Evolutionary conservation across 2,888 invertebrate species (phyloP).

Genomic region (Dione vanillae): DNA sequence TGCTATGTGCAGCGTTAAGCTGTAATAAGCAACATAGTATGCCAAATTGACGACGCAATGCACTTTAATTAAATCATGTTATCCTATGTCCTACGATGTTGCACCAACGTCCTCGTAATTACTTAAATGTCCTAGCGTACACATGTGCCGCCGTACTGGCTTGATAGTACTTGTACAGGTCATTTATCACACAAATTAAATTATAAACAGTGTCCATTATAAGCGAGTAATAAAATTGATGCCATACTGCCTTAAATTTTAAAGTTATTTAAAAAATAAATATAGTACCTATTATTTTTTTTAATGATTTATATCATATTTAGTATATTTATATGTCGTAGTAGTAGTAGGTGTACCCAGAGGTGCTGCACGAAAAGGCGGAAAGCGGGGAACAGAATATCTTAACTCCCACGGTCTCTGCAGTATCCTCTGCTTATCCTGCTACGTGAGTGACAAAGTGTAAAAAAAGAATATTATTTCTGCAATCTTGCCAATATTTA

Average conservation of each 20-base stretch:
- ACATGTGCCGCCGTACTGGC: slow-evolving; percentile 7
- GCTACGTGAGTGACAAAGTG: too few relatives aligned
- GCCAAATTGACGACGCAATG: neutral
- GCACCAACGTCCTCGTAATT: slow-evolving; percentile 13
- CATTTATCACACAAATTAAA: slow-evolving; percentile 29
- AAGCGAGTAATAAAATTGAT: neutral
- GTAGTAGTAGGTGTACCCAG: too few relatives aligned
- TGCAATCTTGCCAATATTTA: too few relatives aligned
- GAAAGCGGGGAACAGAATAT: too few relatives aligned
- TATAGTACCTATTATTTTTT: neutral
- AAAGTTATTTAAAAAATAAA: neutral
- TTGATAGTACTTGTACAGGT: slow-evolving; percentile 23
- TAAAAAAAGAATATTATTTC: too few relatives aligned
- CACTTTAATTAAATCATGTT: slow-evolving; percentile 30
- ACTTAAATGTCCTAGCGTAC: slow-evolving; percentile 15
- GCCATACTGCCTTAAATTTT: neutral
- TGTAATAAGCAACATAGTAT: neutral
- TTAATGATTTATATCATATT: neutral
- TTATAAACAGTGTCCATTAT: neutral
- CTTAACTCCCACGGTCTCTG: too few relatives aligned
- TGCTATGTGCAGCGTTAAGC: too few relatives aligned
- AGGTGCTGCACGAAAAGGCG: too few relatives aligned
- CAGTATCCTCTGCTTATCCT: too few relatives aligned
- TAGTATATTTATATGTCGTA: too few relatives aligned
- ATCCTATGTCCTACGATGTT: slow-evolving; percentile 11